Evolutionary conservation across 2,797 vertebrate species (phyloP), one percentile per base, ranked within the genome.

Genomic region (Acipenser oxyrinchus): DNA sequence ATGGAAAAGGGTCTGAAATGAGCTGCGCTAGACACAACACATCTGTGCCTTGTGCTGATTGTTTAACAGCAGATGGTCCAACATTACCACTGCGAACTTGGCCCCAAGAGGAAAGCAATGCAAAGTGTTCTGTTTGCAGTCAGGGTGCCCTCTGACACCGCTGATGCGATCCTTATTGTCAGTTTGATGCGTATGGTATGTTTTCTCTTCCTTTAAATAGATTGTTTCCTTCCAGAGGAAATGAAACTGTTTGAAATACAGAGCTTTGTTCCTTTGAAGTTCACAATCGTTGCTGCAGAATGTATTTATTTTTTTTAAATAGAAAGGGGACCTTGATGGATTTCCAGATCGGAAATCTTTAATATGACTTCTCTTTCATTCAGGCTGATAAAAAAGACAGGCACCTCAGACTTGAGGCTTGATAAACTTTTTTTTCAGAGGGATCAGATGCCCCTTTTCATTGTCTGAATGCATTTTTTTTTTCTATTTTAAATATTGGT

Each of bases 221-320:
- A 63, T 67, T 6, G 79, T 78, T 85, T 86, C 78, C 77, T 82
- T 75, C 75, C 76, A 74, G 59, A 84, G 80, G 79, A 83, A 83
- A 79, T 76, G 79, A 83, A 81, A 72, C 72, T 68, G 69, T 74
- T 80, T 68, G 67, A 74, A 78, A 75, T 71, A 72, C 75, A 81
- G 76, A 74, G 66, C 77, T 69, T 69, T 79, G 74, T 79, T 76
- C 74, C 84, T 85, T 79, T 83, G 82, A 83, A 84, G 84, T 82
- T 81, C 81, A 77, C 74, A 76, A 81, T 86, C 85, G 80, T 82
- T 80, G 79, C 78, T 74, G 74, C 65, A 65, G 79, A 77, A 78
- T 37, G 37, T 37, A 18, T 18, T 18, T 18, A 1, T 18, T 18
- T 37, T 37, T 37, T 37, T 37, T 37, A 37, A 37, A 78, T 77